Evolutionary conservation across 2,797 vertebrate species (phyloP).

Genomic region (Buceros bicornis): DNA sequence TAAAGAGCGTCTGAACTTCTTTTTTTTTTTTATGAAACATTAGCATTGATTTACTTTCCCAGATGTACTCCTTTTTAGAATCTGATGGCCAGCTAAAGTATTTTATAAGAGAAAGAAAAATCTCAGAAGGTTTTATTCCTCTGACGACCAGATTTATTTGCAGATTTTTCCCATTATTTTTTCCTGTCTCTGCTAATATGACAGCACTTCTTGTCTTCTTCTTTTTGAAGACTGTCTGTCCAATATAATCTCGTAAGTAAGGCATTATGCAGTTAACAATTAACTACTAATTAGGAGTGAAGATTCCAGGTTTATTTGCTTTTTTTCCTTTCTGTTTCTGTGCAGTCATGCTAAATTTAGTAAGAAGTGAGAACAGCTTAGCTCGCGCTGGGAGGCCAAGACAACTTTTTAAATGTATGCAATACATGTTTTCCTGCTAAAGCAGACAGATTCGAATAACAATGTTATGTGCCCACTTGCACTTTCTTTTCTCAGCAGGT

Average conservation of each 20-base stretch:
- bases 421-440: not conserved
- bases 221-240: not conserved
- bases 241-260: conserved; percentile 27
- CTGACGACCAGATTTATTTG: conserved; percentile 32
- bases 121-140: conserved; percentile 15
- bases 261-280: conserved; percentile 46
- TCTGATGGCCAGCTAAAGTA: conserved; percentile 1
- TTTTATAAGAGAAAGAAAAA: conserved; percentile 45
- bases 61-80: not conserved
- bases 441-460: not conserved
- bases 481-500: not conserved
- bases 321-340: conserved; percentile 1
- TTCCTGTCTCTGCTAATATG: conserved; percentile 45
- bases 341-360: conserved; percentile 27
- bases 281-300: conserved; percentile 60
- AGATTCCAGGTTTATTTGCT: conserved; percentile 38
- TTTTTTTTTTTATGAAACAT: conserved; percentile 20
- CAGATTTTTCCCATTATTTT: not conserved
- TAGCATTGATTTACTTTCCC: conserved; percentile 50
- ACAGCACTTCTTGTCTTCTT: not conserved
- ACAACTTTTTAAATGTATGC: not conserved
- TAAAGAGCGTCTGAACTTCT: not conserved
- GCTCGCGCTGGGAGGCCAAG: not conserved
- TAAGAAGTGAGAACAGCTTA: conserved; percentile 18
- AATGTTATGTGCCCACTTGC: not conserved